A percentile compares a stretch with the other conserved stretches of the same genome.
These are phyloP conservation scores for Pseudochirops cupreus DNA, from an alignment of 2,797 vertebrate genomes.

Conservation along the genomic window DNA sequence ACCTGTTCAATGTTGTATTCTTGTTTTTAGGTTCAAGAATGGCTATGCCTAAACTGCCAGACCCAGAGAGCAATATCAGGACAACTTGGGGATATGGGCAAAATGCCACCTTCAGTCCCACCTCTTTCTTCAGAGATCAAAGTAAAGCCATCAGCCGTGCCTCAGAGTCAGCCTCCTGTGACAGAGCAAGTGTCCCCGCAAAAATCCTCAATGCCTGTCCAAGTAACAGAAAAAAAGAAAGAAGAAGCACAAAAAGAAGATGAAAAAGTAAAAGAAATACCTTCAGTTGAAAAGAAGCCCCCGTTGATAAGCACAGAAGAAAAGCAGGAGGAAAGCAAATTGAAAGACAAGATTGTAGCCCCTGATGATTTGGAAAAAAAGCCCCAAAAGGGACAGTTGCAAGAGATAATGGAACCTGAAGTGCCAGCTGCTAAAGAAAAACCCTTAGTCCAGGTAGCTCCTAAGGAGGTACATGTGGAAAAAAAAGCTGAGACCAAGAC, in stretches of 20 bases:
- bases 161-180: slow-evolving; percentile 75
- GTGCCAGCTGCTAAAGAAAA: slow-evolving; percentile 60
- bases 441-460: slow-evolving; percentile 56
- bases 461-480: slow-evolving; percentile 66
- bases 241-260: slow-evolving; percentile 76
- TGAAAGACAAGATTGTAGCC: slow-evolving; percentile 83
- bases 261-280: slow-evolving; percentile 76
- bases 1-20: slow-evolving; percentile 60
- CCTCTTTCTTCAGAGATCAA: slow-evolving; percentile 69
- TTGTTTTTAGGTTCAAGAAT: slow-evolving; percentile 92
- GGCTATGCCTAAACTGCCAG: slow-evolving; percentile 98
- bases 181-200: slow-evolving; percentile 80
- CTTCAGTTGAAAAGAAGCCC: slow-evolving; percentile 74
- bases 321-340: slow-evolving; percentile 81
- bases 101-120: slow-evolving; percentile 82
- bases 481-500: slow-evolving; percentile 65
- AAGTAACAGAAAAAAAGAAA: slow-evolving; percentile 79
- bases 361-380: slow-evolving; percentile 74
- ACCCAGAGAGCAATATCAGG: slow-evolving; percentile 94
- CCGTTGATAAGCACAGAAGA: slow-evolving; percentile 72
- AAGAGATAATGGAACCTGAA: slow-evolving; percentile 54
- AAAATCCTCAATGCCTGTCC: slow-evolving; percentile 65
- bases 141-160: slow-evolving; percentile 76
- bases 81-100: slow-evolving; percentile 90
- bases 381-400: slow-evolving; percentile 65